Conservation (phyloP, 2,888 invertebrate species). For the Lithosia quadra region DNA sequence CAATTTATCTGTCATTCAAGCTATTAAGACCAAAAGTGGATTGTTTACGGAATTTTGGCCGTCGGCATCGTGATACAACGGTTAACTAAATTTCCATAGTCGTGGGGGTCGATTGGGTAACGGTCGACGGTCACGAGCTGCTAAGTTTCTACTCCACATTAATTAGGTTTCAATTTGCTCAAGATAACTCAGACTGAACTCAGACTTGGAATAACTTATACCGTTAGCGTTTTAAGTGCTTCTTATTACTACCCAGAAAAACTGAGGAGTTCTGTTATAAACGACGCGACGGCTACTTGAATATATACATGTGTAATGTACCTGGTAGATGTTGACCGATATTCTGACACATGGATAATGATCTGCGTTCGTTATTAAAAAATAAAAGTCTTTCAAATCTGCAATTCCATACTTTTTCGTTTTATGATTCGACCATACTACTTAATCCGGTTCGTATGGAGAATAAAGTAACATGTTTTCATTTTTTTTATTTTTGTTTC, state of each 20-base stretch:
- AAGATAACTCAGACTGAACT: conserved; percentile 48
- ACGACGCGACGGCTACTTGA: conserved; percentile 22
- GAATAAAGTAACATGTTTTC: conserved; percentile 8
- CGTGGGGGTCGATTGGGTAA: conserved; percentile 69
- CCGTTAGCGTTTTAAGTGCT: conserved; percentile 36
- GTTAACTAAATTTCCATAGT: conserved; percentile 73
- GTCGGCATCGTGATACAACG: conserved; percentile 65
- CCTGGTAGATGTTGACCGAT: conserved; percentile 31
- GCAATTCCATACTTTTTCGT: conserved; percentile 13
- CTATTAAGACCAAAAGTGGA: conserved; percentile 67
- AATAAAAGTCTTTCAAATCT: conserved; percentile 26
- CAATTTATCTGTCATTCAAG: conserved; percentile 65
- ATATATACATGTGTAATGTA: conserved; percentile 39
- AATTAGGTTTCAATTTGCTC: conserved; percentile 61
- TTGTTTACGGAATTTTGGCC: conserved; percentile 65
- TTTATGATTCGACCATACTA: conserved; percentile 25
- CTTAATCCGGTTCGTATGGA: conserved; percentile 16
- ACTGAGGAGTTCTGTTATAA: conserved; percentile 29
- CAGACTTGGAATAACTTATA: conserved; percentile 35
- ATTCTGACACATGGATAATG: conserved; percentile 23
- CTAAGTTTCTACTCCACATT: conserved; percentile 58
- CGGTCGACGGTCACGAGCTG: conserved; percentile 61
- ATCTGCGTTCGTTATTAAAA: conserved; percentile 26
- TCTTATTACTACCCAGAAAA: conserved; percentile 40
- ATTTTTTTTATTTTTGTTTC: too few species aligned